Base-by-base conservation (phyloP, 1,140 invertebrate genomes). In the Drosophila melanica region DNA sequence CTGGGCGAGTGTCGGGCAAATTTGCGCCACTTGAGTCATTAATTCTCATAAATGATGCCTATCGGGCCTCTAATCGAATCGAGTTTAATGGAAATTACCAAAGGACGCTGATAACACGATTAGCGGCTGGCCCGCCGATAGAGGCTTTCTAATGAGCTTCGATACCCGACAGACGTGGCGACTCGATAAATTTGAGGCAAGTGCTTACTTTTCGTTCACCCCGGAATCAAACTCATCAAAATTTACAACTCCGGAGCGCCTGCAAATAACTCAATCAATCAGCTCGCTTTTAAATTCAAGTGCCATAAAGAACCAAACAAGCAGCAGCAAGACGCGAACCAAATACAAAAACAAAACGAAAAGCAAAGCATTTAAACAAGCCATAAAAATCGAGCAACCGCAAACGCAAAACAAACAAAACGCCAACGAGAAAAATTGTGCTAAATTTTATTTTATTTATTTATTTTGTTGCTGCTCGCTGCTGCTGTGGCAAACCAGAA, bases 21-120 rank as follows among this genome's bases (percentile, higher is more conserved):
- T 86, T 75, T 78, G 75, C 81, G 76, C 76, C 76, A 79, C 78
- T 87, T 75, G 79, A 71, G 82, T 89, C 82, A 82, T 87, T 87
- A 87, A 79, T 76, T 75, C 72, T 84, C 84, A 89, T 82, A 81
- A 89, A 80, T 68, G 27, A n/a, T 20, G n/a, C 18, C 10, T 41
- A 50, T 30, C n/a, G 5, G 35, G 18, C 60, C 63, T 48, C 44
- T 48, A 66, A 58, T 73, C 77, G 79, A 80, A 85, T 85, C 59
- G 67, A 81, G 62, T 77, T 59, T 69, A 80, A 81, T 86, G 81
- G 77, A 85, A 84, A 85, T 73, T 77, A 73, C 70, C 82, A 66
- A 75, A 77, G 57, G 66, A 76, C 63, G 67, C 62, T 67, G 78
- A 81, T 81, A 84, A 80, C 70, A 78, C 63, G 75, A 81, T 81